Percentiles rank a stretch among this genome's conserved stretches.
Evolutionary conservation across 2,113 vertebrate species (phyloP).

Genomic region (Octodon degus): DNA sequence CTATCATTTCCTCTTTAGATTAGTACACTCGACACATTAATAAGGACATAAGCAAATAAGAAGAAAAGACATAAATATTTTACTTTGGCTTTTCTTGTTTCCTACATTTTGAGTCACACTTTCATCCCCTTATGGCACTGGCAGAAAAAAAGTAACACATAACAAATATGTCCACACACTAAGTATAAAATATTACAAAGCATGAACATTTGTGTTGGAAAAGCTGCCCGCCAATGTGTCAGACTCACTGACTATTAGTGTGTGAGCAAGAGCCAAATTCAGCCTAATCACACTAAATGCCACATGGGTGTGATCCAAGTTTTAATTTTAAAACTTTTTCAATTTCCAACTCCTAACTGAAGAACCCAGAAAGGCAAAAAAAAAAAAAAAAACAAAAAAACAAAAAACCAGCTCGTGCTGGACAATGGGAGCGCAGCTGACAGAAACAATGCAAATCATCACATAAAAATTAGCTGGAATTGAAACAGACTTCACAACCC

Average conservation of each 20-base stretch:
- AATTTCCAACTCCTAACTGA: slow-evolving; percentile 68
- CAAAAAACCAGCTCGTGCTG: not conserved
- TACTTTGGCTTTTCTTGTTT: slow-evolving; percentile 54
- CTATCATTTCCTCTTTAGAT: slow-evolving; percentile 13
- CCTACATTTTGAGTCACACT: slow-evolving; percentile 67
- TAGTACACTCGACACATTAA: not conserved
- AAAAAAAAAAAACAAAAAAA: slow-evolving; percentile 28
- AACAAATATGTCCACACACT: slow-evolving; percentile 79
- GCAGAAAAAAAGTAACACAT: slow-evolving; percentile 70
- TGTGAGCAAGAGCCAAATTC: slow-evolving; percentile 56
- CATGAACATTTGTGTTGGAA: slow-evolving; percentile 77
- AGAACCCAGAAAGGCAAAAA: slow-evolving; percentile 19
- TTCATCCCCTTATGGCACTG: slow-evolving; percentile 64
- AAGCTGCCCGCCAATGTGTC: slow-evolving; percentile 71
- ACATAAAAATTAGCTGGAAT: not conserved
- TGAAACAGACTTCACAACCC: not conserved
- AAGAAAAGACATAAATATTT: slow-evolving; percentile 49
- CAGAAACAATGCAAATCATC: not conserved
- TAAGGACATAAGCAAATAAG: not conserved
- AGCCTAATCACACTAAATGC: slow-evolving; percentile 62
- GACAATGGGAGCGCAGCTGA: not conserved
- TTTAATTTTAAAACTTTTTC: slow-evolving; percentile 65
- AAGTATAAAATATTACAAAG: slow-evolving; percentile 78
- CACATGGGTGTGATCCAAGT: slow-evolving; percentile 15
- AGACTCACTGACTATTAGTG: slow-evolving; percentile 69